A percentile compares a stretch with the other conserved stretches of the same genome.
phyloP scores from a whole-genome alignment of 2,888 invertebrate species.

The Odontothrips loti region DNA sequence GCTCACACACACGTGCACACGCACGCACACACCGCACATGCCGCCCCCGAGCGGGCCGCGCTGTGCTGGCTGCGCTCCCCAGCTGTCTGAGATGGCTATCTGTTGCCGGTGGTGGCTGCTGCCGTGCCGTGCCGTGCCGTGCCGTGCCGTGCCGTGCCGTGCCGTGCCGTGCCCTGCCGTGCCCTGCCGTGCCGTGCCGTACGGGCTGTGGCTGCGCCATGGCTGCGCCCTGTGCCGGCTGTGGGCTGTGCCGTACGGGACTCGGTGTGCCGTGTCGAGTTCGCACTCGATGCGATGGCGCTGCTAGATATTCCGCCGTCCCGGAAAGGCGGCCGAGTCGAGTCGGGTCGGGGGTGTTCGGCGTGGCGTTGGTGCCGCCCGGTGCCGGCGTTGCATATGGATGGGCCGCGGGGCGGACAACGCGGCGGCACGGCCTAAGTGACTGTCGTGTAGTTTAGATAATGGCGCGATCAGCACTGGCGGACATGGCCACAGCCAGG shows the following conservation, averaged over 20 bases:
- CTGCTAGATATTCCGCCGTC: not conserved
- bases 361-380: not conserved
- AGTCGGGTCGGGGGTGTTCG: not conserved
- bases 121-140: too few relatives aligned
- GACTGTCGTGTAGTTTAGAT: not conserved
- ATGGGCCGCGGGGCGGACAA: not conserved
- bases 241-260: too few relatives aligned
- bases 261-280: too few relatives aligned
- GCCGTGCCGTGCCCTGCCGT: too few relatives aligned
- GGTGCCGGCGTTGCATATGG: not conserved
- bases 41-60: too few relatives aligned
- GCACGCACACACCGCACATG: too few relatives aligned
- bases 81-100: not conserved
- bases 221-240: too few relatives aligned
- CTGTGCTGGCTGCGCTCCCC: not conserved
- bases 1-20: too few relatives aligned
- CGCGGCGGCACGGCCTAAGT: not conserved
- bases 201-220: too few relatives aligned
- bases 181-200: not conserved
- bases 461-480: not conserved
- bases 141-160: too few relatives aligned
- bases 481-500: not conserved
- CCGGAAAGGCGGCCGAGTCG: not conserved
- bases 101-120: not conserved
- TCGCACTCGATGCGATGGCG: not conserved